Evolutionary conservation across 2,888 invertebrate genomes (phyloP).

Genomic region (Cheilosia vulpina): DNA sequence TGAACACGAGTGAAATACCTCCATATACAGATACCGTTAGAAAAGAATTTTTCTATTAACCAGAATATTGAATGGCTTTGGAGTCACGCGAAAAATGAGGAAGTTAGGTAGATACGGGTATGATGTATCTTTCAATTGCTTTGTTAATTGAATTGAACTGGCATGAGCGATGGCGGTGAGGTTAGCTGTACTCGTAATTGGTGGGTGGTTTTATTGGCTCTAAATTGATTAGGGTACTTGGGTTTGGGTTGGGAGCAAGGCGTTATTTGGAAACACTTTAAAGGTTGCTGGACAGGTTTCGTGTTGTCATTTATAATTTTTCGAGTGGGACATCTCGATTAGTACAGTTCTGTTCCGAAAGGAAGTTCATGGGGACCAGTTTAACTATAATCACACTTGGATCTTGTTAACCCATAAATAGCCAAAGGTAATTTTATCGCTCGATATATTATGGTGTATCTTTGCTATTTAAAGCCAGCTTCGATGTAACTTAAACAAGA

Average conservation of each 20-base stretch:
- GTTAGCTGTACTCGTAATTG: slow-evolving; percentile 22
- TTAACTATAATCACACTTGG: too few species aligned
- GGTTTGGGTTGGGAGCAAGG: neutral
- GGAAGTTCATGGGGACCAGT: too few species aligned
- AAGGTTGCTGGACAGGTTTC: neutral
- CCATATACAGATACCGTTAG: slow-evolving; percentile 11
- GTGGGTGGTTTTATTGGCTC: slow-evolving; percentile 20
- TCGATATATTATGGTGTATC: too few species aligned
- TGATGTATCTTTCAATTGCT: slow-evolving; percentile 13
- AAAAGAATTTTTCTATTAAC: slow-evolving; percentile 67
- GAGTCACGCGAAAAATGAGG: slow-evolving; percentile 51
- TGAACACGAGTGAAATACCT: slow-evolving; percentile 9
- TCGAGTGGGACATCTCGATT: too few species aligned
- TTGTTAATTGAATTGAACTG: slow-evolving; percentile 64
- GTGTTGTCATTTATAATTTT: too few species aligned
- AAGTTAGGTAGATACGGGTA: neutral
- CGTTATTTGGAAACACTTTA: neutral
- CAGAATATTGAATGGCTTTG: slow-evolving; percentile 62
- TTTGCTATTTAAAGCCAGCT: too few species aligned
- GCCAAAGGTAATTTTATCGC: too few species aligned
- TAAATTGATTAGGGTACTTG: neutral
- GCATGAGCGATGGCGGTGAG: slow-evolving; percentile 36
- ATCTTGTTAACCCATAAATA: too few species aligned
- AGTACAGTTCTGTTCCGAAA: too few species aligned
- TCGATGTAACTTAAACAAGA: too few species aligned